These are phyloP conservation scores for Notamacropus eugenii DNA, from an alignment of 2,797 vertebrate species.

Conservation along the genomic window DNA sequence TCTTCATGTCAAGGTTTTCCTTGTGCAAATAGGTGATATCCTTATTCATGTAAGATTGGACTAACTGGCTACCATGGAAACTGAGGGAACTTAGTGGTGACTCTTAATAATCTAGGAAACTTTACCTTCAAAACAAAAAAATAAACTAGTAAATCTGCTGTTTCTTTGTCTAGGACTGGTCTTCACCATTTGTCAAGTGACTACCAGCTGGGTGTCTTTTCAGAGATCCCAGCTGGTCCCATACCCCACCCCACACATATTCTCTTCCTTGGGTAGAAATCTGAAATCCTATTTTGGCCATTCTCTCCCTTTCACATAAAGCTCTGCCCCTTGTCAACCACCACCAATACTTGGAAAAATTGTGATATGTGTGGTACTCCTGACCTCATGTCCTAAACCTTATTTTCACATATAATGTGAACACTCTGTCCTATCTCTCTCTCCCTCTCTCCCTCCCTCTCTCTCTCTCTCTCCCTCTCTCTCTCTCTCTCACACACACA, in stretches of 20 bases:
- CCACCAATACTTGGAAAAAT: background rate
- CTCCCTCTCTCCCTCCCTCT: no score
- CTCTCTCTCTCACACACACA: no score
- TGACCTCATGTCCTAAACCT: background rate
- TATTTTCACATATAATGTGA: background rate
- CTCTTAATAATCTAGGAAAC: constrained; percentile 2
- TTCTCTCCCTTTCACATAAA: background rate
- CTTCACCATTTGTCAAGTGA: background rate
- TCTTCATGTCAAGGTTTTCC: background rate
- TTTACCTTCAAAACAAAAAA: background rate
- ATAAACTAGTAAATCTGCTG: background rate
- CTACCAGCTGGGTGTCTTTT: background rate
- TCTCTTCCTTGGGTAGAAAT: background rate
- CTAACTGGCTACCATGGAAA: background rate
- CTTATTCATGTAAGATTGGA: background rate
- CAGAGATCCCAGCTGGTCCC: background rate
- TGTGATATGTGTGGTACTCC: background rate
- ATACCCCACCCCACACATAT: background rate
- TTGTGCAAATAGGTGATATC: background rate
- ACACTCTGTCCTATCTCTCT: background rate
- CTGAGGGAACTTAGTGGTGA: background rate
- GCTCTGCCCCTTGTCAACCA: background rate
- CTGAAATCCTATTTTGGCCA: background rate
- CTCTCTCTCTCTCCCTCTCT: no score
- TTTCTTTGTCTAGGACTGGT: background rate